Percentiles rank a stretch among this genome's conserved stretches.
phyloP scores from a whole-genome alignment of 1,140 invertebrate species.

The Paralvinella palmiformis region DNA sequence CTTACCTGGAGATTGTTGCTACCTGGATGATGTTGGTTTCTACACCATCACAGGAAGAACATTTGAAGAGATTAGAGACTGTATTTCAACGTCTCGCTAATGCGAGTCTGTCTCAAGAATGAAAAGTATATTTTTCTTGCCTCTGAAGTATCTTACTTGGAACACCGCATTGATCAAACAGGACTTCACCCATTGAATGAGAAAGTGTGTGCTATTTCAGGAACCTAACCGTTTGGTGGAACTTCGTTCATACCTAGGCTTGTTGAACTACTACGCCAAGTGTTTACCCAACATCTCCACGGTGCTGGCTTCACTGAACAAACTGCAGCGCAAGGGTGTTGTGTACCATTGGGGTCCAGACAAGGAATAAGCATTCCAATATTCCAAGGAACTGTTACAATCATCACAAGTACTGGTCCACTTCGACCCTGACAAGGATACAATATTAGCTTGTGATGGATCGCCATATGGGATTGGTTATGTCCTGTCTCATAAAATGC shows the following conservation, averaged over 20 bases:
- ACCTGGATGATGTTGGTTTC: constrained; percentile 1
- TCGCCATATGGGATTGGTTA: constrained; percentile 36
- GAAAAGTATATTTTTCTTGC: neutral
- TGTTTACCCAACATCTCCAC: neutral
- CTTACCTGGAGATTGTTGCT: neutral
- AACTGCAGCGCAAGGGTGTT: neutral
- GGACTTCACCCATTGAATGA: neutral
- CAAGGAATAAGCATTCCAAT: neutral
- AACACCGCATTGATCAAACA: neutral
- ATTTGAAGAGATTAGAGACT: neutral
- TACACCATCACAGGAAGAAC: neutral
- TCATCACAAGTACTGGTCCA: constrained; percentile 26
- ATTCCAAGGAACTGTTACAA: neutral
- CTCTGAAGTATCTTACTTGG: neutral
- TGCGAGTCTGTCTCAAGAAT: neutral
- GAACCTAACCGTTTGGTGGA: neutral
- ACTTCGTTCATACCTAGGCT: neutral
- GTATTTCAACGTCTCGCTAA: neutral
- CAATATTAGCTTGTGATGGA: constrained; percentile 38
- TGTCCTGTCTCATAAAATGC: constrained; percentile 36
- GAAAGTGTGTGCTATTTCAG: neutral
- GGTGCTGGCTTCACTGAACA: neutral
- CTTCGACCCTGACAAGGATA: constrained; percentile 28
- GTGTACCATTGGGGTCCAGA: neutral
- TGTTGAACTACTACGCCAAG: constrained; percentile 2